Evolutionary conservation across 2,113 vertebrate species (phyloP).

Genomic region (Cygnus atratus): DNA sequence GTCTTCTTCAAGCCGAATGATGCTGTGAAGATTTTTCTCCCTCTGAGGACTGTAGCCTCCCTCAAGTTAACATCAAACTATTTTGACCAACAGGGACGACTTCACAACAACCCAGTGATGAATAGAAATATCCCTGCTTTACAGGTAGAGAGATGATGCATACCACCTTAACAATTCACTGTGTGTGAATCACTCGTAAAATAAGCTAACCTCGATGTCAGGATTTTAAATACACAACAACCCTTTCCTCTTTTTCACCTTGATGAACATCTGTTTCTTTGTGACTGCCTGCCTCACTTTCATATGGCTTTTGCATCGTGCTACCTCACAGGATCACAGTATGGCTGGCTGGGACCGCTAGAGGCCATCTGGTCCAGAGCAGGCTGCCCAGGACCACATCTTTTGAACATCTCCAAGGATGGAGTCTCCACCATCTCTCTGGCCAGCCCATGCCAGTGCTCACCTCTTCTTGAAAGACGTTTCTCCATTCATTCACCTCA

Average conservation of each 20-base stretch:
- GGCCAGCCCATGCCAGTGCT: background rate
- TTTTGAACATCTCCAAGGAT: background rate
- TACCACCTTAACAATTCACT: background rate
- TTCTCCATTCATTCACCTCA: background rate
- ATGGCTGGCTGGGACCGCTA: background rate
- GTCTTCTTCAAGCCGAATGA: background rate
- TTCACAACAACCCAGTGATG: background rate
- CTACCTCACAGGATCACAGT: background rate
- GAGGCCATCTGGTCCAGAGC: background rate
- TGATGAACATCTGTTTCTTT: background rate
- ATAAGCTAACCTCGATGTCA: fast-evolving
- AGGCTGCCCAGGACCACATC: background rate
- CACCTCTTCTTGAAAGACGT: background rate
- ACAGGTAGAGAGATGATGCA: background rate
- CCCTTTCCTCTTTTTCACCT: background rate
- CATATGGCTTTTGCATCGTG: background rate
- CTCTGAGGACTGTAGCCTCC: background rate
- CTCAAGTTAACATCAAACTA: background rate
- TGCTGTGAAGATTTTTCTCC: background rate
- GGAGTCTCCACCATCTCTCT: background rate
- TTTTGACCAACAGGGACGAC: background rate
- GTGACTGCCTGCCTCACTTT: background rate
- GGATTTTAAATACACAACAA: background rate
- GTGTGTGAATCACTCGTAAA: background rate
- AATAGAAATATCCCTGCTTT: background rate